Percentiles rank a stretch among this genome's conserved stretches.
These are phyloP conservation scores for Siniperca obscura DNA, from an alignment of 2,797 vertebrate genomes.

Conservation along the genomic window DNA sequence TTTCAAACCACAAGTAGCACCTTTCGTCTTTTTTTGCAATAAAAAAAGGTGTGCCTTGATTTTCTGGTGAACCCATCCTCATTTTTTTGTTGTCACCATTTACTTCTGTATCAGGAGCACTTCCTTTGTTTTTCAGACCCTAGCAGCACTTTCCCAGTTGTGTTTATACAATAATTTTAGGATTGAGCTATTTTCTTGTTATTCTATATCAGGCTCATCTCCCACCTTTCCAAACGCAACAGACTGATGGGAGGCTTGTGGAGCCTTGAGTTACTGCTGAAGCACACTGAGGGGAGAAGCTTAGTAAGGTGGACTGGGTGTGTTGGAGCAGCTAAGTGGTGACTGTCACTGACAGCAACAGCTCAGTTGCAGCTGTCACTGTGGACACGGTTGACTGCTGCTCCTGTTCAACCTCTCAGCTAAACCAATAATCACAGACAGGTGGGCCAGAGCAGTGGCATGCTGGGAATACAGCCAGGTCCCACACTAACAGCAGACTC, in stretches of 20 bases:
- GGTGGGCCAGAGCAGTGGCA: slow-evolving; percentile 7
- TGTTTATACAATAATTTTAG: neutral
- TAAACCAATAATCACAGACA: slow-evolving; percentile 34
- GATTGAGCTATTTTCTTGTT: neutral
- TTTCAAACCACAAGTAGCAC: too few relatives aligned
- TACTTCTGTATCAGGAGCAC: neutral
- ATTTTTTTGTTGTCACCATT: neutral
- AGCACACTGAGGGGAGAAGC: neutral
- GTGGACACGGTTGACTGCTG: slow-evolving; percentile 2
- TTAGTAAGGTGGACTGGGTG: slow-evolving; percentile 8
- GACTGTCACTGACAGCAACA: slow-evolving; percentile 13
- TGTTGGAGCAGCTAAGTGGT: slow-evolving; percentile 20
- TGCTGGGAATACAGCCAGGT: slow-evolving; percentile 4
- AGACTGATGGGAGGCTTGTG: neutral
- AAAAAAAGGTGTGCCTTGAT: neutral
- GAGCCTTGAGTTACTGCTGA: neutral
- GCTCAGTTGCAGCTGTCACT: slow-evolving; percentile 33
- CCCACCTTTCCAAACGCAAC: too few relatives aligned
- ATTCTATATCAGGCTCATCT: too few relatives aligned
- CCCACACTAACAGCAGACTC: neutral
- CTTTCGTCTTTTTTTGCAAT: neutral
- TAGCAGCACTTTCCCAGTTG: neutral
- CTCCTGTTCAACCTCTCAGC: slow-evolving; percentile 17
- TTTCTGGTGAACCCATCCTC: neutral
- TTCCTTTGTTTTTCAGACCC: neutral